Evolutionary conservation across 2,113 vertebrate species (phyloP).

Genomic region (Pachypanchax playfairii): DNA sequence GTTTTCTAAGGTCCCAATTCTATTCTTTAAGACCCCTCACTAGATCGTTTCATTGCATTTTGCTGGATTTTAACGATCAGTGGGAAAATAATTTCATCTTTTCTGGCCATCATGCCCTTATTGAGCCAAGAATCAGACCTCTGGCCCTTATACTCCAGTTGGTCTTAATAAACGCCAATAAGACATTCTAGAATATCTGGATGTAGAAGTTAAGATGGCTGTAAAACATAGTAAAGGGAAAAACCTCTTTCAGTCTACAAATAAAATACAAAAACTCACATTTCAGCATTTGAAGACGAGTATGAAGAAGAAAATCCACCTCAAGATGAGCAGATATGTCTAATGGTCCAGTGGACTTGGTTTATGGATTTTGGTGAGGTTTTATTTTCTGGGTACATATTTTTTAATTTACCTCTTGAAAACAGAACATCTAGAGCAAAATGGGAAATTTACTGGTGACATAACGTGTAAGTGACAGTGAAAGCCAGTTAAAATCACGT

Average conservation of each 20-base stretch:
- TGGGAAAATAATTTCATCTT: no score
- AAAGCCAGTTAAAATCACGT: conserved; percentile 52
- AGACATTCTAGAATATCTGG: background rate
- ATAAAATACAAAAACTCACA: background rate
- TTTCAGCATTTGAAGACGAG: background rate
- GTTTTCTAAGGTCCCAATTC: no score
- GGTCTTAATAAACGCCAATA: background rate
- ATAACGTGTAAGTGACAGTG: conserved; percentile 43
- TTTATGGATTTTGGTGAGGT: background rate
- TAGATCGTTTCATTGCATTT: background rate
- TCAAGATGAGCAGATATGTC: background rate
- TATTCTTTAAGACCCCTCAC: background rate
- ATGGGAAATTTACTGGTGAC: conserved; percentile 37
- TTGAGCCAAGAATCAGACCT: background rate
- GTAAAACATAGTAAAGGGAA: background rate
- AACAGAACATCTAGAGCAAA: conserved; percentile 25
- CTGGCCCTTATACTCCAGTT: background rate
- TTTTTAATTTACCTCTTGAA: conserved; percentile 7
- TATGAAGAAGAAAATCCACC: background rate
- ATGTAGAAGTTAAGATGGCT: background rate
- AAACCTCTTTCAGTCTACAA: background rate
- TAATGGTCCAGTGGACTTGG: background rate
- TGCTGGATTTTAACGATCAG: background rate
- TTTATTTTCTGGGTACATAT: background rate
- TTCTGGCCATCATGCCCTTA: no score